A percentile compares a stretch with the other conserved stretches of the same genome.
Evolutionary conservation across 2,113 vertebrate genomes (phyloP).

Genomic region (Scopus umbretta): DNA sequence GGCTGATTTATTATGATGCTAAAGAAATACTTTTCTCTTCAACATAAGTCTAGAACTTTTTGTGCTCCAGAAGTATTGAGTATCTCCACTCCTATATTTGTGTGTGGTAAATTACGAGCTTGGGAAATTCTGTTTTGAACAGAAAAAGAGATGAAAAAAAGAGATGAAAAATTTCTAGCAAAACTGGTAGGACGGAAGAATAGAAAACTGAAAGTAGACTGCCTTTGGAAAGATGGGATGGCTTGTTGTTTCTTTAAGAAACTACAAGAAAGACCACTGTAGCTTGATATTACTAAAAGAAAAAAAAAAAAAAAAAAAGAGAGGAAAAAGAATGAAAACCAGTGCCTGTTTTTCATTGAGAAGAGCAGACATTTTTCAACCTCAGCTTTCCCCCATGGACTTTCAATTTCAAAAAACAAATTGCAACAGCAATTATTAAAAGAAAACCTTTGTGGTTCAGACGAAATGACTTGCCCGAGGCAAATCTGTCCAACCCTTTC

Average conservation of each 20-base stretch:
- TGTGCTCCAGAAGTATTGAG: background rate
- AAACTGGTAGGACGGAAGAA: background rate
- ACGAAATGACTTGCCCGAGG: background rate
- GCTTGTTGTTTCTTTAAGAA: background rate
- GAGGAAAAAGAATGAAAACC: background rate
- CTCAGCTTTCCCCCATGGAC: background rate
- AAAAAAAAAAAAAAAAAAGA: background rate
- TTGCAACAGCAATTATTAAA: background rate
- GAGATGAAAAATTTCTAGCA: too few relatives aligned
- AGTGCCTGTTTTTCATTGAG: background rate
- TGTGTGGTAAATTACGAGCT: background rate
- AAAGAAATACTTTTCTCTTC: background rate
- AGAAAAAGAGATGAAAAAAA: too few relatives aligned
- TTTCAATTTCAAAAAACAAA: constrained; percentile 1
- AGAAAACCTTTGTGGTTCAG: background rate
- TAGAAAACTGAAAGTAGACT: background rate
- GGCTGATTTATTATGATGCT: background rate
- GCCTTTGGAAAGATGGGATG: background rate
- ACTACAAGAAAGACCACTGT: background rate
- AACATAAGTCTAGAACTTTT: background rate
- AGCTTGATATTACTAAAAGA: background rate
- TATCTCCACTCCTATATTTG: background rate
- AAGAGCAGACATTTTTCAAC: background rate
- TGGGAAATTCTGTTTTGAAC: background rate
- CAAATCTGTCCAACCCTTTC: background rate